phyloP scores from a whole-genome alignment of 2,113 vertebrate species.

The Zosterops pallidus region DNA sequence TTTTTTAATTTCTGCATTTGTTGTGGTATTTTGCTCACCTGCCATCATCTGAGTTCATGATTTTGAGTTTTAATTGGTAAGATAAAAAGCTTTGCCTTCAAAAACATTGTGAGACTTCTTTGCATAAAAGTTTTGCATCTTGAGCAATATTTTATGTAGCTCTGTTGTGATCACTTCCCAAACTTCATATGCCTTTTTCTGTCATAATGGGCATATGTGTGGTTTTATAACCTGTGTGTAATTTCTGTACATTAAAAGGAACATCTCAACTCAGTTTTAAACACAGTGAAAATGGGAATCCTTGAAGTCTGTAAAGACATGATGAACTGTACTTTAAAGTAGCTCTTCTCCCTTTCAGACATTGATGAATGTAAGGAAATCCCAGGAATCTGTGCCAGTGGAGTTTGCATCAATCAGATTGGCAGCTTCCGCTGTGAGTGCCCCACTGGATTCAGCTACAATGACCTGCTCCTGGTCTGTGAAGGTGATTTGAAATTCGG shows the following conservation, averaged over 20 bases:
- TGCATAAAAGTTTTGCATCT: neutral
- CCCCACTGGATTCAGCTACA: slow-evolving; percentile 87
- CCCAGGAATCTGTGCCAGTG: slow-evolving; percentile 84
- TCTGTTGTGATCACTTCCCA: neutral
- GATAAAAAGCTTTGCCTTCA: neutral
- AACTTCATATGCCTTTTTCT: neutral
- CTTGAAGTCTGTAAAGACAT: neutral
- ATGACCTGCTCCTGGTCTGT: slow-evolving; percentile 83
- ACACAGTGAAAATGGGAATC: neutral
- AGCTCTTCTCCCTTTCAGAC: slow-evolving; percentile 73
- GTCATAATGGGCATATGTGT: neutral
- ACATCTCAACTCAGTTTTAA: neutral
- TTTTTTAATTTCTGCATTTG: neutral
- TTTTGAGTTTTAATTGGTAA: neutral
- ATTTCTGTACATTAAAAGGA: neutral
- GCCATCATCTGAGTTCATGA: neutral
- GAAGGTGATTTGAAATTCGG: slow-evolving; percentile 75
- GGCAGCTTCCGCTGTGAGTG: slow-evolving; percentile 88
- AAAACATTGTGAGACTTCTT: neutral
- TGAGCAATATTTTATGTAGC: neutral
- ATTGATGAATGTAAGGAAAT: slow-evolving; percentile 88
- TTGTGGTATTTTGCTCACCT: neutral
- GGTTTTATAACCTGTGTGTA: neutral
- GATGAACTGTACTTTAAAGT: neutral
- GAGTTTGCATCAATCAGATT: slow-evolving; percentile 87